phyloP scores from a whole-genome alignment of 2,888 invertebrate genomes.

The Thymelicus sylvestris region DNA sequence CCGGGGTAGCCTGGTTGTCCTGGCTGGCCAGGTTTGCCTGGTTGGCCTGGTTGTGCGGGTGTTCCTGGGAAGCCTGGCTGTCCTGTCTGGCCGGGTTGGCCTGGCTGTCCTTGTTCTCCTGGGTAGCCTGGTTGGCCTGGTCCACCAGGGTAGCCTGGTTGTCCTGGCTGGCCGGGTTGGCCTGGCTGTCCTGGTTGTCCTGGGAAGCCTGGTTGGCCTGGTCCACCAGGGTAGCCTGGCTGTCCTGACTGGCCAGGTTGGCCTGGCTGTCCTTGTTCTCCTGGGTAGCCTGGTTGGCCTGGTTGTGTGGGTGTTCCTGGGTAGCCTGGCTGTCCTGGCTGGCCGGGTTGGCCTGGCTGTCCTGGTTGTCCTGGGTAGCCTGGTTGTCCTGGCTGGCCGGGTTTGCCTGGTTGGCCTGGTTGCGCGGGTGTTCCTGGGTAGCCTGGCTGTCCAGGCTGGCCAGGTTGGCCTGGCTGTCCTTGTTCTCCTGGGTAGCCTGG shows the following conservation, averaged over 20 bases:
- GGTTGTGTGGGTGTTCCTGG: constrained; percentile 62
- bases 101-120: constrained; percentile 44
- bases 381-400: constrained; percentile 46
- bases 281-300: constrained; percentile 46
- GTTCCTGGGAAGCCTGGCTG: constrained; percentile 54
- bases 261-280: constrained; percentile 44
- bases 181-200: constrained; percentile 43
- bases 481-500: constrained; percentile 45
- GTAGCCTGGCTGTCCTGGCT: constrained; percentile 63
- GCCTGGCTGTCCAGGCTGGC: constrained; percentile 45
- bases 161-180: constrained; percentile 44
- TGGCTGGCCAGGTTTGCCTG: constrained; percentile 44
- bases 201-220: constrained; percentile 40
- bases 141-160: constrained; percentile 42
- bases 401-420: constrained; percentile 45
- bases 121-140: constrained; percentile 54
- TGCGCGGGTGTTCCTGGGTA: constrained; percentile 46
- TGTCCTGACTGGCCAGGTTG: constrained; percentile 42
- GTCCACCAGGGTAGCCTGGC: constrained; percentile 39
- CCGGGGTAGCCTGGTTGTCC: constrained; percentile 42
- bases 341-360: constrained; percentile 45
- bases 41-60: constrained; percentile 53
- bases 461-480: constrained; percentile 44
- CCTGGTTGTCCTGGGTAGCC: constrained; percentile 40
- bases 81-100: constrained; percentile 43